Percentiles rank a stretch among this genome's conserved stretches.
Evolutionary conservation across 2,113 vertebrate species (phyloP).

Genomic region (Pionites leucogaster): DNA sequence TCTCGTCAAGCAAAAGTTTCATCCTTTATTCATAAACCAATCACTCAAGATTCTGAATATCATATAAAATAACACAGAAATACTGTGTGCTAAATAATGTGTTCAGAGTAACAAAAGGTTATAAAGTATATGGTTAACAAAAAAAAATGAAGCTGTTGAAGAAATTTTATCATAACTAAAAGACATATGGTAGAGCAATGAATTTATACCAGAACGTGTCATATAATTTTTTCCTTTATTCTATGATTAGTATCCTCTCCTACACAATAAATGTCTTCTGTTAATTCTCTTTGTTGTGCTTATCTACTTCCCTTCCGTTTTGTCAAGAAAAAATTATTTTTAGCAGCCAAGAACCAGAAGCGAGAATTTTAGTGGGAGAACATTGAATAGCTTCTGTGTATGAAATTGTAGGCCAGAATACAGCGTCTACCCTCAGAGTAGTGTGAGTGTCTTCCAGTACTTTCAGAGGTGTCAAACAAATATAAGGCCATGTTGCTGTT

Average conservation of each 20-base stretch:
- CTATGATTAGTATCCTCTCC: neutral
- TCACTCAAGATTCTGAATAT: neutral
- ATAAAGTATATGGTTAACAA: neutral
- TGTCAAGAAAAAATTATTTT: neutral
- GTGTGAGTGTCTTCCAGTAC: neutral
- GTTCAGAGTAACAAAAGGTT: neutral
- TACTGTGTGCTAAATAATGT: neutral
- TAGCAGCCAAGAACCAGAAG: neutral
- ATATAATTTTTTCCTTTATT: neutral
- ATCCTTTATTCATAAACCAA: neutral
- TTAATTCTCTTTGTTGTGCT: neutral
- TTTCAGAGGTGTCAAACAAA: constrained; percentile 19
- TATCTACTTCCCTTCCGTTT: neutral
- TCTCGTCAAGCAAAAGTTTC: neutral
- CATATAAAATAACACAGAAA: neutral
- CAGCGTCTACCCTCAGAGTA: neutral
- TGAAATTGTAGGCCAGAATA: neutral
- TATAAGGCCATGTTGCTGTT: neutral
- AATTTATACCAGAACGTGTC: neutral
- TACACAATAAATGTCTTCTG: neutral
- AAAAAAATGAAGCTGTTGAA: neutral
- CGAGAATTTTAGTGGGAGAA: neutral
- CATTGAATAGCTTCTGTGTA: neutral
- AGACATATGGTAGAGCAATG: neutral
- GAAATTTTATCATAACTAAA: neutral